These are phyloP conservation scores for Synergus japonicus DNA, from an alignment of 2,888 invertebrate genomes.

Conservation along the genomic window DNA sequence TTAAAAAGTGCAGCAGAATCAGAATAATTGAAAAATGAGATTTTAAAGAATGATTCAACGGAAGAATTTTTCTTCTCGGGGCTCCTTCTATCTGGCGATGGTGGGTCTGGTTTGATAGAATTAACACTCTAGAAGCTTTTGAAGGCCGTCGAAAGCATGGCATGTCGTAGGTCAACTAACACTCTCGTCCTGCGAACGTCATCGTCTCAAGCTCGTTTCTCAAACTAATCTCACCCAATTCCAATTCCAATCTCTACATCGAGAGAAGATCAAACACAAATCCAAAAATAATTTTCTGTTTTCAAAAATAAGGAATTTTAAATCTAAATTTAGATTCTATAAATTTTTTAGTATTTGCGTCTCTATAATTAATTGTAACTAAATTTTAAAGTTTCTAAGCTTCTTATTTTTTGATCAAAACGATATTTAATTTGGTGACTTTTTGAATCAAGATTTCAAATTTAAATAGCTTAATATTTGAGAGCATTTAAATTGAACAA, in stretches of 20 bases:
- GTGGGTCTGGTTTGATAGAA: conserved; percentile 63
- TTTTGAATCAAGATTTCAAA: neutral
- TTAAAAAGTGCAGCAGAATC: neutral
- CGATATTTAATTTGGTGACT: neutral
- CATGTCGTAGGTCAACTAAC: conserved; percentile 44
- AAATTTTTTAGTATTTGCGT: neutral
- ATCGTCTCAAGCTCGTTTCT: conserved; percentile 42
- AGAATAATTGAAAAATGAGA: neutral
- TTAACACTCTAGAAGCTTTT: conserved; percentile 57
- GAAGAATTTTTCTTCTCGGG: conserved; percentile 52
- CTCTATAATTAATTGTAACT: neutral
- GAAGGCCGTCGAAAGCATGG: conserved; percentile 42
- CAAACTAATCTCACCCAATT: conserved; percentile 29
- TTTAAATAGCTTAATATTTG: neutral
- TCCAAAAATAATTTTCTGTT: neutral
- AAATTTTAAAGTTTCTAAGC: neutral
- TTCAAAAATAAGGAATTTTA: neutral
- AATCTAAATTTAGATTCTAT: neutral
- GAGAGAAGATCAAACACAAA: neutral
- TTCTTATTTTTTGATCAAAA: no score
- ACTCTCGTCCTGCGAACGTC: conserved; percentile 36
- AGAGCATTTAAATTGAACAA: neutral
- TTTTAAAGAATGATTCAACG: conserved; percentile 11
- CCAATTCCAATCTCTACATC: conserved; percentile 11
- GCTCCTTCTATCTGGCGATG: conserved; percentile 67